These are phyloP conservation scores for Rotaria macrura DNA, from an alignment of 2,888 invertebrate species.

Conservation along the genomic window DNA sequence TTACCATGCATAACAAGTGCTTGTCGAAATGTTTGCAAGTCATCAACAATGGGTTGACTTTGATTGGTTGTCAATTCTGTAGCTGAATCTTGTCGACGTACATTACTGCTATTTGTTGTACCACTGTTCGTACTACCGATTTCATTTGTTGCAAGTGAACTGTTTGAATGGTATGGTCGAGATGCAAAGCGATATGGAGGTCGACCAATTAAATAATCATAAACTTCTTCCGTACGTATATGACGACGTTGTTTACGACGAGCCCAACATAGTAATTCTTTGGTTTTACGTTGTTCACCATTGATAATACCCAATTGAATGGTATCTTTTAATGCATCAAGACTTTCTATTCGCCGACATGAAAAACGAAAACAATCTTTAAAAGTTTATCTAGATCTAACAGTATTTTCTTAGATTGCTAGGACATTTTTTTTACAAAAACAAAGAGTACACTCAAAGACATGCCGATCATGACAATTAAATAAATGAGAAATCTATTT, in stretches of 20 bases:
- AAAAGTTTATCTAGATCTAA: too few relatives aligned
- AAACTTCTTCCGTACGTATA: conserved; percentile 15
- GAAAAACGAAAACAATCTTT: neutral
- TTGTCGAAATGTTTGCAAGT: conserved; percentile 17
- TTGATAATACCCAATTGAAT: neutral
- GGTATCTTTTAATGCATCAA: neutral
- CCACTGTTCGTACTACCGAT: conserved; percentile 15
- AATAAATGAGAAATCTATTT: too few relatives aligned
- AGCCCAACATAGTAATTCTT: conserved; percentile 17
- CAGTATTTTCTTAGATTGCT: neutral
- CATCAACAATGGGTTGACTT: neutral
- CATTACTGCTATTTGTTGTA: neutral
- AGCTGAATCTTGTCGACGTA: neutral
- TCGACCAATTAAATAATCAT: conserved; percentile 19
- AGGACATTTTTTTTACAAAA: too few relatives aligned
- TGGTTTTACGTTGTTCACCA: conserved; percentile 21
- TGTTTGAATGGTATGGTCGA: neutral
- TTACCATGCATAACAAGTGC: conserved; percentile 20
- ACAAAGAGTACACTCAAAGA: too few relatives aligned
- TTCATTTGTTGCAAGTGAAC: neutral
- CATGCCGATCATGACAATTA: too few relatives aligned
- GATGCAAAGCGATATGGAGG: conserved; percentile 9
- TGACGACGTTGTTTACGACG: conserved; percentile 21
- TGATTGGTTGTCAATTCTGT: neutral
- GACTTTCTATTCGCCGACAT: neutral